These are phyloP conservation scores for Rhodinocichla rosea DNA, from an alignment of 2,113 vertebrate genomes.

Conservation along the genomic window DNA sequence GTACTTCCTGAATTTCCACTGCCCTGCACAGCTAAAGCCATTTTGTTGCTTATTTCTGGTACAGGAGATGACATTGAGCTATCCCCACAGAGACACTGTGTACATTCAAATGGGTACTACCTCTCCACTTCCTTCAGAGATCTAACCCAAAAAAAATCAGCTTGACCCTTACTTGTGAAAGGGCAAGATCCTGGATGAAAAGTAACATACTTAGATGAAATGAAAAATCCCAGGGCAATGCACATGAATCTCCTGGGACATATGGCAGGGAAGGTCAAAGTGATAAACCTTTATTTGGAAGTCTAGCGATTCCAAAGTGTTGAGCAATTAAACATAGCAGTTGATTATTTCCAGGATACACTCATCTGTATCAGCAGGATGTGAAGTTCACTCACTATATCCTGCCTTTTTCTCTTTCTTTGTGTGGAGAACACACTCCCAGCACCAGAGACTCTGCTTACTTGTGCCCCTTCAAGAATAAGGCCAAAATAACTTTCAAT, in stretches of 20 bases:
- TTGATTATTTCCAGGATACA: background rate
- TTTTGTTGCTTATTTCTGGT: background rate
- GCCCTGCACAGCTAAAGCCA: background rate
- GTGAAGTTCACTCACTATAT: background rate
- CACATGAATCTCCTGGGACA: background rate
- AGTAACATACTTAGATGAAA: background rate
- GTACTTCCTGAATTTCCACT: background rate
- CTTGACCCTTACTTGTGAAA: background rate
- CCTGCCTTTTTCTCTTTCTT: background rate
- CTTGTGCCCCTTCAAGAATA: background rate
- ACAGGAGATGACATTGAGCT: background rate
- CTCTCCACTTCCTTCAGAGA: background rate
- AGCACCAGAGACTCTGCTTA: background rate
- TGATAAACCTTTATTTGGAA: background rate
- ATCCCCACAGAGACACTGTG: background rate
- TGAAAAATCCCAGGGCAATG: background rate
- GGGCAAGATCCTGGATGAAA: background rate
- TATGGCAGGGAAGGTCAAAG: background rate
- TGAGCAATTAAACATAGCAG: background rate
- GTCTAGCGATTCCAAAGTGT: background rate
- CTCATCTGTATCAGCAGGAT: background rate
- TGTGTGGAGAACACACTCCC: rapidly evolving
- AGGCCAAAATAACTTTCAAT: background rate
- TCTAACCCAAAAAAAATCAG: background rate
- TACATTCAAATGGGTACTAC: background rate